Evolutionary conservation across 2,797 vertebrate genomes (phyloP), one percentile per base, ranked within the genome.

Genomic region (Neomorphus geoffroyi): DNA sequence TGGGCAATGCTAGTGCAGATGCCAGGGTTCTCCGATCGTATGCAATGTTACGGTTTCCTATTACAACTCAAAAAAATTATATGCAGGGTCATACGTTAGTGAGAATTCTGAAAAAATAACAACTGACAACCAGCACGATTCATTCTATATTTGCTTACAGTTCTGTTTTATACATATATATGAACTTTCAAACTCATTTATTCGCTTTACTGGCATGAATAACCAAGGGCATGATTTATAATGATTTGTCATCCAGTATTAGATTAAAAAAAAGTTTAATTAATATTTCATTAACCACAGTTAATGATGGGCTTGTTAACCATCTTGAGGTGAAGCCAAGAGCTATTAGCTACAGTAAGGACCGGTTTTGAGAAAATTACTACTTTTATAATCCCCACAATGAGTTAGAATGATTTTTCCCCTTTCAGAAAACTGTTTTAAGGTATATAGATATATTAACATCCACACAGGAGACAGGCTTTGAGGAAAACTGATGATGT

Each of bases 231-330:
- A 78, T 65, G 64, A 81, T 96, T 93, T 93, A 91, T 90, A 94
- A 92, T 71, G 35, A 78, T 95, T 96, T 92, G 50, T 94, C 74
- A 82, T 67, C 62, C 24, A 37, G 60, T 72, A 87, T 88, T 96
- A 93, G 75, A 91, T 82, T 84, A 30, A 18, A 54, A 86, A 95
- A 94, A 96, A 86, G 32, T 80, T 71, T 78, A 90, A 93, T 93
- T 95, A 94, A 92, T 88, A 92, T 94, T 92, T 93, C 85, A 94
- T 96, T 96, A 94, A 88, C 83, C 77, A 82, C 60, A 57, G 48
- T 70, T 94, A 92, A 95, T 90, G 74, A 93, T 86, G 85, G 86
- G 58, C 80, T 96, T 94, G 86, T 96, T 96, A 93, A 89, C 28
- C 45, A 90, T 80, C 73, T 82, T 80, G 71, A 91, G 93, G 94